Conservation (phyloP, 2,113 vertebrate genomes). For the Solea senegalensis region DNA sequence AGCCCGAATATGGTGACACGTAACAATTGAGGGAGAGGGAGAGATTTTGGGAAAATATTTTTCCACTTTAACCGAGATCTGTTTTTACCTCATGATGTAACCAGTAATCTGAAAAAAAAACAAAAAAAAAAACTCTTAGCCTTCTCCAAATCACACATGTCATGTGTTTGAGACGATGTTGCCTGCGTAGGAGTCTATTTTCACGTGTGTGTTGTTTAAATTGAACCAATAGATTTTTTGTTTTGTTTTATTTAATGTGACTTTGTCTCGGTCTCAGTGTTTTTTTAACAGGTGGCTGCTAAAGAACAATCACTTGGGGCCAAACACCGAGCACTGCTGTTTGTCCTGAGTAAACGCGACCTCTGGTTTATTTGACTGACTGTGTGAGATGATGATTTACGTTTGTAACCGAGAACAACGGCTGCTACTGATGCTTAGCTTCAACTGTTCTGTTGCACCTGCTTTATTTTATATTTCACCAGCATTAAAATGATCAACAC, state of each 20-base stretch:
- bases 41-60: not conserved
- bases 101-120: not conserved
- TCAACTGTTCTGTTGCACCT: constrained; percentile 38
- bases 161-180: not conserved
- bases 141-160: not conserved
- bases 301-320: not conserved
- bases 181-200: not conserved
- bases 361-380: too few species aligned
- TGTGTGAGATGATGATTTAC: not conserved
- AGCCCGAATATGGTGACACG: too few species aligned
- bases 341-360: too few species aligned
- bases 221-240: not conserved
- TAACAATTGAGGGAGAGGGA: too few species aligned
- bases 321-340: too few species aligned
- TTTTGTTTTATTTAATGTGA: not conserved
- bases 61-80: not conserved
- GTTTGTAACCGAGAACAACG: too few species aligned
- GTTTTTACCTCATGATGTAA: constrained; percentile 16
- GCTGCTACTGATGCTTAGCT: constrained; percentile 20
- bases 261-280: not conserved
- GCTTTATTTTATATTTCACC: constrained; percentile 54
- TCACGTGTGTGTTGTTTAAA: not conserved
- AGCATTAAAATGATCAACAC: constrained; percentile 51
- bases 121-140: not conserved
- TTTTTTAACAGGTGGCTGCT: constrained; percentile 1